Evolutionary conservation across 2,113 vertebrate species (phyloP).

Genomic region (Macheiramphus alcinus): DNA sequence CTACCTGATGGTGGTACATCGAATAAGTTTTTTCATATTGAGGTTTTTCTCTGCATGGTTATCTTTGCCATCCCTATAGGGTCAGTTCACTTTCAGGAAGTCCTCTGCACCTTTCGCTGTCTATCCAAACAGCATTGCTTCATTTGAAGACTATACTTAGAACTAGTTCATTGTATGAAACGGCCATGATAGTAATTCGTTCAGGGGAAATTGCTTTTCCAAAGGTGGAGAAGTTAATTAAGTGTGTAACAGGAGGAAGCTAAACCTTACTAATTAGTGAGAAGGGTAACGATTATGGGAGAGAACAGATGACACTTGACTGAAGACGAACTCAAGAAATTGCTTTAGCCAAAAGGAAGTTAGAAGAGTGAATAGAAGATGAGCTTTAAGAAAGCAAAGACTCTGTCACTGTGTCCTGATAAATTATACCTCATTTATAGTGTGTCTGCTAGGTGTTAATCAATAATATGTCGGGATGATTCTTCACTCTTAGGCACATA

Average conservation of each 20-base stretch:
- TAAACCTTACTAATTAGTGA: constrained; percentile 53
- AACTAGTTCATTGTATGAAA: constrained; percentile 35
- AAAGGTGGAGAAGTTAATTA: constrained; percentile 66
- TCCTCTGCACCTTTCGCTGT: neutral
- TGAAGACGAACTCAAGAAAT: constrained; percentile 55
- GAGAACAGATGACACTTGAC: constrained; percentile 56
- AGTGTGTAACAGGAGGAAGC: constrained; percentile 54
- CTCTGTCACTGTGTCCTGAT: constrained; percentile 39
- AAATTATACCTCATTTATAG: constrained; percentile 48
- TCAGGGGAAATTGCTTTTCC: constrained; percentile 60
- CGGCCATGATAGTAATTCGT: constrained; percentile 33
- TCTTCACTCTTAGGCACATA: neutral
- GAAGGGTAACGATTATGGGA: constrained; percentile 57
- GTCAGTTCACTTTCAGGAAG: neutral
- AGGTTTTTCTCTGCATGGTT: neutral
- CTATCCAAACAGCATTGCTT: neutral
- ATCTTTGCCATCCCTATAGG: neutral
- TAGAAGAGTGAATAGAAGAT: constrained; percentile 49
- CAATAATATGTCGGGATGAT: constrained; percentile 10
- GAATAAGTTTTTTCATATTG: neutral
- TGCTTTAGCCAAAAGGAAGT: constrained; percentile 60
- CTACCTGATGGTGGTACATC: neutral
- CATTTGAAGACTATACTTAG: constrained; percentile 5
- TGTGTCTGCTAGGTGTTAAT: constrained; percentile 39
- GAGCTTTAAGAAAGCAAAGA: constrained; percentile 62